phyloP scores from a whole-genome alignment of 1,140 invertebrate genomes.

The Aphelenchoides fujianensis region DNA sequence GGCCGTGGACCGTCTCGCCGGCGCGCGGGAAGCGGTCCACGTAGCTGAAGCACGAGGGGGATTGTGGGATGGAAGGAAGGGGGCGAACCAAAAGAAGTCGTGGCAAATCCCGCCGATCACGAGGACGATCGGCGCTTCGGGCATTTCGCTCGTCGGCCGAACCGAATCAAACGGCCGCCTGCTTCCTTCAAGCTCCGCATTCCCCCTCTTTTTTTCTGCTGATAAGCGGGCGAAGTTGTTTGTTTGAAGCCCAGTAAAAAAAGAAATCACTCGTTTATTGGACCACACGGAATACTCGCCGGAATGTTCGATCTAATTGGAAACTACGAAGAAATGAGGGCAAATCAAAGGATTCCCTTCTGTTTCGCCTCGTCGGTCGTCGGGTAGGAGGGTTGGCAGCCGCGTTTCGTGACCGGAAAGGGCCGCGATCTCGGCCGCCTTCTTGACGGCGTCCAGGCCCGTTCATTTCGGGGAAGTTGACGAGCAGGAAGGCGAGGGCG shows the following conservation, averaged over 20 bases:
- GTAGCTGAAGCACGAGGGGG: neutral
- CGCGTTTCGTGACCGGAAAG: slow-evolving; percentile 48
- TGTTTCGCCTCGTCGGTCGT: slow-evolving; percentile 44
- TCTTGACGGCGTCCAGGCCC: neutral
- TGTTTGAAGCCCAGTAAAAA: no score
- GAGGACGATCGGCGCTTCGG: neutral
- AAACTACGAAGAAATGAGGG: neutral
- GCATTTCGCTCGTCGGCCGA: neutral
- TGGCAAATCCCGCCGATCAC: neutral
- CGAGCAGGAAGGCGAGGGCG: slow-evolving; percentile 45
- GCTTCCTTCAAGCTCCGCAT: neutral
- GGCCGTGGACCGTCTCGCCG: neutral
- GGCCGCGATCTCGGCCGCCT: slow-evolving; percentile 49
- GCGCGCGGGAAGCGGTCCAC: neutral
- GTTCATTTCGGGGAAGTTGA: slow-evolving; percentile 9
- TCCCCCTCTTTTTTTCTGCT: slow-evolving; percentile 1
- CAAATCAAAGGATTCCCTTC: slow-evolving; percentile 20
- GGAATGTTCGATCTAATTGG: neutral
- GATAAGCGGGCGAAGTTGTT: no score
- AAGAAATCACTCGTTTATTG: no score
- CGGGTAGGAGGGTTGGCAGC: slow-evolving; percentile 47
- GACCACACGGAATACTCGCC: no score
- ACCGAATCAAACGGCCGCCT: no score
- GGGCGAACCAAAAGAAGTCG: neutral
- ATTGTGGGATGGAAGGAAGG: neutral